Base-by-base conservation (phyloP, 2,888 invertebrate genomes). In the Morpho achilles region DNA sequence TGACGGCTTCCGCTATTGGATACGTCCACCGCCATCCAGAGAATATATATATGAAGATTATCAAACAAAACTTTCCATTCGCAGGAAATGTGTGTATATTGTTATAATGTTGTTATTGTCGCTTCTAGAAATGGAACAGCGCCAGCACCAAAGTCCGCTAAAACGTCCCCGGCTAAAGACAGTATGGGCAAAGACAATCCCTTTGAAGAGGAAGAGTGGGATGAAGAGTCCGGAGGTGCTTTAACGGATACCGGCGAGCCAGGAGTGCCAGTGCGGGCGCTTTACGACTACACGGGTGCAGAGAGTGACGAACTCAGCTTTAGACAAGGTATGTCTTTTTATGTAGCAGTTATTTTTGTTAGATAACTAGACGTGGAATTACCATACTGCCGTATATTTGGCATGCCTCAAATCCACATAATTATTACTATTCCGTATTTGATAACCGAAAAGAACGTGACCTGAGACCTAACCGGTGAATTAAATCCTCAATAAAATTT, bases 251-350 rank as follows among this genome's bases (percentile, higher is more conserved):
- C 95, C 64, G 98, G 98, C 47, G 97, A 98, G 87, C 97, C 97
- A 9, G 98, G 98, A 49, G 95, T 98, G 73, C 97, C 97, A 43
- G 98, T 99, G 52, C 94, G 96, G 73, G 99, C 99, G 48, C 91
- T 99, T 43, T 99, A 99, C 84, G 98, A 99, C 88, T 99, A 99
- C 78, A 97, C 96, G 67, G 98, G 98, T 66, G 97, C 98, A 1
- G 99, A 99, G 92, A 97, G 96, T 72, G 99, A 99, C 86, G 99
- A 99, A 87, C 94, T 99, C 56, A 96, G 95, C 86, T 99, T 99
- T 87, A 95, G 97, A 87, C 96, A 96, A 93, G 99, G 99, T 98
- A 23, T 7, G 53, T 8, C 4, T 32, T 32, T 3, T 16, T 16
- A 32, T 32, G 5, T 32, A 32, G 32, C 5, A 32, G 32, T 3